Evolutionary conservation across 53 echinoderm and acorn worm species (phyloP), one percentile per base, ranked within the genome.

Genomic region (Echinarachnius parma): DNA sequence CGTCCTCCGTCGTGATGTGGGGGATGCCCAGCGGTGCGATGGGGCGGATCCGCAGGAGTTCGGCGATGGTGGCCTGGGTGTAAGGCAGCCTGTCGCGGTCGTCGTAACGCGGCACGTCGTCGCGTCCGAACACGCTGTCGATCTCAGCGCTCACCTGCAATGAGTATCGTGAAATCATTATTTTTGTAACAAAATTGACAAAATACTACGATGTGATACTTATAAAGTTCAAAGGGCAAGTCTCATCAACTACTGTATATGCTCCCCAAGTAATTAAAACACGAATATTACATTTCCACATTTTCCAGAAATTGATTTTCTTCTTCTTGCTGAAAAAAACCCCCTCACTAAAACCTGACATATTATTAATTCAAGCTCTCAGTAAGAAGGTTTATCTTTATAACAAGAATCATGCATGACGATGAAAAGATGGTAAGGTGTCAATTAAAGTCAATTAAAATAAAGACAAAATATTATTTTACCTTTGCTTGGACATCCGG

Each of bases 21-120:
- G 83, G 83, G 21, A 66, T 67, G 53, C 83, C 83, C 1, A 83
- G 69, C 9, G 77, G 77, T 11, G 83, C 83, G 34, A 77, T 59
- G n/a, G 83, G 83, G 19, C 77, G 59, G 34, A 83, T 59, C 35
- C 83, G 66, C 45, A 83, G 67, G 45, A 48, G 59, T 61, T 83
- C 83, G 37, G 58, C 25, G 33, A 83, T 77, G 4, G 71, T 49
- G 8, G 83, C 83, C 48, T 61, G 59, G 4, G 77, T 83, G 53
- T 77, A 83, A 31, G 48, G 66, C 27, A 83, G 66, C 60, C 48
- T 77, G 2, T 13, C 36, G 27, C 53, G 39, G 50, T 78, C 53
- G 11, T 61, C 78, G 26, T 62, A 78, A 22, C 29, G 32, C 36
- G 78, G 78, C 32, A 37, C 28, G 33, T 50, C 50, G 9, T 62